These are phyloP conservation scores for Octodonta nipae DNA, from an alignment of 2,888 invertebrate species.

Conservation along the genomic window DNA sequence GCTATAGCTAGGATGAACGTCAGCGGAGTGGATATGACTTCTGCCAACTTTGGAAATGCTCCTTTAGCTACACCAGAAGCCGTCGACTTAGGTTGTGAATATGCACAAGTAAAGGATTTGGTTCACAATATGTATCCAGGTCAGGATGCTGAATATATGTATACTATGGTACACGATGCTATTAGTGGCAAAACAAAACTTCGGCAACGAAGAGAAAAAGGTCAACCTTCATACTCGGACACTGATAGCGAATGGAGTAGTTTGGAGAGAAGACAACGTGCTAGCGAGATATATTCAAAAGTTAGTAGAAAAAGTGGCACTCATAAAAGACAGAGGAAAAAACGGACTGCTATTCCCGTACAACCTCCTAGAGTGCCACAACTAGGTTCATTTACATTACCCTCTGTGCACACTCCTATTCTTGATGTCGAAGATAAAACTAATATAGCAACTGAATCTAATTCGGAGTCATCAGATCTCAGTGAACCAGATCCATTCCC, in stretches of 20 bases:
- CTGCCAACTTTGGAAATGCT: slow-evolving; percentile 48
- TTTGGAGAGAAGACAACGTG: slow-evolving; percentile 42
- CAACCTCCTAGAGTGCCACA: slow-evolving; percentile 56
- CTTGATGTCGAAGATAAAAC: slow-evolving; percentile 28
- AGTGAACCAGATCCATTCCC: slow-evolving; percentile 29
- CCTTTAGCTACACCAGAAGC: slow-evolving; percentile 65
- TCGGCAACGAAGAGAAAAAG: slow-evolving; percentile 50
- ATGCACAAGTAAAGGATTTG: slow-evolving; percentile 55
- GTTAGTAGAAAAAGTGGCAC: slow-evolving; percentile 53
- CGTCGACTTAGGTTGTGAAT: slow-evolving; percentile 61
- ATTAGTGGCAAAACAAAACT: slow-evolving; percentile 42
- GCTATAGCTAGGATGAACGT: slow-evolving; percentile 63
- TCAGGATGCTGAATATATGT: slow-evolving; percentile 49
- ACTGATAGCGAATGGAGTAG: slow-evolving; percentile 83
- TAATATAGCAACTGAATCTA: slow-evolving; percentile 32
- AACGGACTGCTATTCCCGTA: slow-evolving; percentile 68
- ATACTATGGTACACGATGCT: slow-evolving; percentile 41
- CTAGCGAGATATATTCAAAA: slow-evolving; percentile 48
- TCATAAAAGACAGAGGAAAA: slow-evolving; percentile 59
- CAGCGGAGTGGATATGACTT: slow-evolving; percentile 39
- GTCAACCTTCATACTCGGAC: slow-evolving; percentile 64
- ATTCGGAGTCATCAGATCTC: slow-evolving; percentile 33
- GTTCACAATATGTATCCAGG: slow-evolving; percentile 40
- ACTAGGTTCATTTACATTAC: slow-evolving; percentile 27
- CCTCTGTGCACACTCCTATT: slow-evolving; percentile 30